Percentiles rank a stretch among this genome's conserved stretches.
These are phyloP conservation scores for Brachionus plicatilis DNA, from an alignment of 1,140 invertebrate species.

Conservation along the genomic window DNA sequence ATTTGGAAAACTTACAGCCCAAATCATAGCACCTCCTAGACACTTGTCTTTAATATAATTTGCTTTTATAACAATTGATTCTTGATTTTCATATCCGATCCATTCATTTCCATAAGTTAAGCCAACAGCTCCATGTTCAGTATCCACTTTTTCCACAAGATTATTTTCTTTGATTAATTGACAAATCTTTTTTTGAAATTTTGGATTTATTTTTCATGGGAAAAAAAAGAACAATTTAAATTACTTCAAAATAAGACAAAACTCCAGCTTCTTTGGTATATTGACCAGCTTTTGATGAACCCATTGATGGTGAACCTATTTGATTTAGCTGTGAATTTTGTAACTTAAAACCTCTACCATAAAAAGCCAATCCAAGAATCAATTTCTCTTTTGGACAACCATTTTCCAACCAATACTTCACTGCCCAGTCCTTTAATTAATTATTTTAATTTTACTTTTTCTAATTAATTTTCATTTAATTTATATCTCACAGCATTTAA, in stretches of 20 bases:
- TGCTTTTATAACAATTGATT: constrained; percentile 43
- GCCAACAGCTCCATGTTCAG: constrained; percentile 67
- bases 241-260: constrained; percentile 76
- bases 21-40: constrained; percentile 32
- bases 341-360: constrained; percentile 76
- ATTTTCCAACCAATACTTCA: constrained; percentile 64
- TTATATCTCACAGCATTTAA: constrained; percentile 41
- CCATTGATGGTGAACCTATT: constrained; percentile 79
- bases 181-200: constrained; percentile 61
- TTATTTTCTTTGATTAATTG: constrained; percentile 46
- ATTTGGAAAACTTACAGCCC: constrained; percentile 43
- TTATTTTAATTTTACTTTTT: not conserved
- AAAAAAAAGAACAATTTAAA: not conserved
- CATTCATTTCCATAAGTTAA: constrained; percentile 73
- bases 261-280: constrained; percentile 80
- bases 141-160: constrained; percentile 57
- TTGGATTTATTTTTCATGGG: constrained; percentile 58
- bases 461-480: not conserved
- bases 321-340: constrained; percentile 68
- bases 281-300: constrained; percentile 68
- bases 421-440: constrained; percentile 40
- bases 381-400: constrained; percentile 75
- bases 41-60: constrained; percentile 16
- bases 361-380: constrained; percentile 76
- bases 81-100: constrained; percentile 82